These are phyloP conservation scores for Psilopsiagon aurifrons DNA, from an alignment of 2,113 vertebrate genomes.

Conservation along the genomic window DNA sequence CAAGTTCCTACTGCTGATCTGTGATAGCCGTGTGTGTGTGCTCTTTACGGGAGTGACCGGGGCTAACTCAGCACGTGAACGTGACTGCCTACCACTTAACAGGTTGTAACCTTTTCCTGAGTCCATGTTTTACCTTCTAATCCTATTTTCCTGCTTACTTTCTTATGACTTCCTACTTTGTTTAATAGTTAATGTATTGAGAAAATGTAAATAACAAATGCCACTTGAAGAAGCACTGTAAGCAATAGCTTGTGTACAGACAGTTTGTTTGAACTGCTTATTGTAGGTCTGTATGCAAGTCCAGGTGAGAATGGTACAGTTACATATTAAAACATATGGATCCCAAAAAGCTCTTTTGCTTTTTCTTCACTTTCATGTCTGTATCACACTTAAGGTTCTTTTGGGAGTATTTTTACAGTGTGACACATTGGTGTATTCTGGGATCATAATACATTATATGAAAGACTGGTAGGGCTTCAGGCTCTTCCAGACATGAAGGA, in stretches of 20 bases:
- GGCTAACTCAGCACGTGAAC: background rate
- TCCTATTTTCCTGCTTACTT: slow-evolving; percentile 28
- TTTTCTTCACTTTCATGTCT: background rate
- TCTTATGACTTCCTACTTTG: background rate
- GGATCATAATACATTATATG: background rate
- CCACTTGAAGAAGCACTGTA: background rate
- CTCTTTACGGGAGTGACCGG: background rate
- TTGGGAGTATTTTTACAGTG: background rate
- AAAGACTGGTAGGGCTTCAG: background rate
- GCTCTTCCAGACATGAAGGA: background rate
- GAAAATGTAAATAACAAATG: background rate
- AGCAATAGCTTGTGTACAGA: background rate
- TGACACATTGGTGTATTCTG: background rate
- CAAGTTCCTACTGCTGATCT: slow-evolving; percentile 30
- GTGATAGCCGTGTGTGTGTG: background rate
- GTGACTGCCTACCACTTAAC: background rate
- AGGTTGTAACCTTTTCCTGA: slow-evolving; percentile 15
- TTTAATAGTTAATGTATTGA: background rate
- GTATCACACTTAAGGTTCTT: background rate
- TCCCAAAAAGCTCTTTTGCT: background rate
- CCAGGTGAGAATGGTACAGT: background rate
- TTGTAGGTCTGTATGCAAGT: background rate
- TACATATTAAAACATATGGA: background rate
- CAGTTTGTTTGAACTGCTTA: background rate
- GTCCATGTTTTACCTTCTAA: slow-evolving; percentile 4